These are phyloP conservation scores for Oscheius onirici DNA, from an alignment of 2,888 invertebrate species.

Conservation along the genomic window DNA sequence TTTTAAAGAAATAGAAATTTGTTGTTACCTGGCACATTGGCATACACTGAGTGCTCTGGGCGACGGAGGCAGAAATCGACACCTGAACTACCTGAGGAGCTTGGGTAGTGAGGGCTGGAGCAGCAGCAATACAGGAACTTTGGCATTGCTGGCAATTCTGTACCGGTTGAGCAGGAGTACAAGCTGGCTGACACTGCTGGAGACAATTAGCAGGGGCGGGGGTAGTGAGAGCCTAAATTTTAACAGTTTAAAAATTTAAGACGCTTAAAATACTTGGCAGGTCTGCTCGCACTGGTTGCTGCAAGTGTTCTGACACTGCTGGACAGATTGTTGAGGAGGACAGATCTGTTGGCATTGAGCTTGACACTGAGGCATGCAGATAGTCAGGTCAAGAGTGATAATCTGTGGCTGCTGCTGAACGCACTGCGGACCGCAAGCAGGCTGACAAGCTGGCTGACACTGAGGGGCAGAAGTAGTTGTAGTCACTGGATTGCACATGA, in stretches of 20 bases:
- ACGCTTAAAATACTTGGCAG: background rate
- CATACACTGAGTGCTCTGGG: constrained; percentile 47
- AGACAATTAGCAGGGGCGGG: constrained; percentile 6
- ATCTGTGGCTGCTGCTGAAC: background rate
- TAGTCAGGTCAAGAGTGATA: constrained; percentile 7
- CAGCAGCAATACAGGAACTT: constrained; percentile 29
- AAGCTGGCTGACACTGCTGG: constrained; percentile 41
- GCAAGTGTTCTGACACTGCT: constrained; percentile 38
- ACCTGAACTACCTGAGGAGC: constrained; percentile 34
- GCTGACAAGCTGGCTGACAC: constrained; percentile 43
- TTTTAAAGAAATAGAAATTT: too few species aligned
- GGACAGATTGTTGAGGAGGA: constrained; percentile 35
- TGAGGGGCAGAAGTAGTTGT: constrained; percentile 37
- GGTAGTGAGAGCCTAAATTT: constrained; percentile 25
- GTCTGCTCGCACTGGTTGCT: constrained; percentile 31
- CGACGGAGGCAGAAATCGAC: constrained; percentile 47
- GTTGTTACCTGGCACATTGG: constrained; percentile 58
- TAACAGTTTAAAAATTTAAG: constrained; percentile 11
- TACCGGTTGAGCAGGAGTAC: constrained; percentile 21
- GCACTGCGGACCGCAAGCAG: constrained; percentile 29
- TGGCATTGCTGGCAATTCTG: constrained; percentile 40
- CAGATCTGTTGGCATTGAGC: constrained; percentile 35
- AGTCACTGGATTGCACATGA: constrained; percentile 1
- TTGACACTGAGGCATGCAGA: constrained; percentile 39
- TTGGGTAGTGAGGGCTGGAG: constrained; percentile 15